Base-by-base conservation (phyloP, 2,113 vertebrate species). In the Mastomys natalensis region DNA sequence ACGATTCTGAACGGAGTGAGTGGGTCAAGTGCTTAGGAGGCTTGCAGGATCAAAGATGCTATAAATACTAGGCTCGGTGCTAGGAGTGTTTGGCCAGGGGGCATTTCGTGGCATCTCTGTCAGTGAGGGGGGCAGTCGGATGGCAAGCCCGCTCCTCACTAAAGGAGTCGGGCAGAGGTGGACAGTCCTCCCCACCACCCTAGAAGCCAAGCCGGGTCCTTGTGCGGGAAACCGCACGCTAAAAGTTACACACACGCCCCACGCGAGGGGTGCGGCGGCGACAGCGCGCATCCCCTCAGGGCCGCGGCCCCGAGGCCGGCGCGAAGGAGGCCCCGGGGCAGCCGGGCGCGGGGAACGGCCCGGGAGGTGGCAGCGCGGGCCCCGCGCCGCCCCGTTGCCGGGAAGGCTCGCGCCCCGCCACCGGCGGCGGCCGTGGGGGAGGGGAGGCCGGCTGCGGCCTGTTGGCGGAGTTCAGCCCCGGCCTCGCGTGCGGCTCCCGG, bases 81-180 rank as follows among this genome's bases (percentile, higher is more conserved):
- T 43, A 13, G n/a, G 9, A 16, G 17, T 22, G 78, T 81, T 55
- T 81, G 3, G 90, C 95, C 55, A 13, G 1, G 2, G 92, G 97
- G 97, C 95, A 95, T 64, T 94, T 96, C 96, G 85, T 85, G 97
- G 95, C 93, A 19, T 68, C 76, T 82, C 97, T 97, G 98, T 98
- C 97, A 97, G 95, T 43, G 97, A 96, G 76, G 55, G 88, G 77
- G 43, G 15, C 5, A 93, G 95, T 87, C 22, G 87, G 76, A 76
- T 0, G 85, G 97, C 72, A 37, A 1, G 66, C 82, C 94, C 95
- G 87, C 70, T 37, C 53, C 89, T 1, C 55, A 11, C 95, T 8
- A 55, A 34, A n/a, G 96, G 55, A 51, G 2, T 66, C 40, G 72
- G 26, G 8, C 10, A 64, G n/a, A 31, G 17, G 48, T 77, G 60